A percentile compares a stretch with the other conserved stretches of the same genome.
phyloP scores from a whole-genome alignment of 92 coral and sea anemone species.

The Porites evermanni region DNA sequence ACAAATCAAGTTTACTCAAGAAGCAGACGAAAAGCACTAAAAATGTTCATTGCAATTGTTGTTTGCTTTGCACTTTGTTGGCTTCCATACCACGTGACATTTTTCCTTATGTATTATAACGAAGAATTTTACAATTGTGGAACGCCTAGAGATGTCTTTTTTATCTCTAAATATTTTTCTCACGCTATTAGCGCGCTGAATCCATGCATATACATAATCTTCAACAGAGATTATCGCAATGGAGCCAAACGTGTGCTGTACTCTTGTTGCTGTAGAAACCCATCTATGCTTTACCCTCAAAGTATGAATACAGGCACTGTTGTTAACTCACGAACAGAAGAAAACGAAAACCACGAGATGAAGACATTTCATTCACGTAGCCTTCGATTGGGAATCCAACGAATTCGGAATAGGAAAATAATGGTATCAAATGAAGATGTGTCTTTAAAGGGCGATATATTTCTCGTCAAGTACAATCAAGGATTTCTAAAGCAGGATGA shows the following conservation, averaged over 20 bases:
- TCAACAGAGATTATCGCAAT: slow-evolving; percentile 53
- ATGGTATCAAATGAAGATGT: neutral
- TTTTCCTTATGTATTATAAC: slow-evolving; percentile 44
- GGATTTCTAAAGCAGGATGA: neutral
- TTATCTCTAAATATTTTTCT: slow-evolving; percentile 42
- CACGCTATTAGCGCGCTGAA: slow-evolving; percentile 71
- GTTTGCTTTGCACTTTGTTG: slow-evolving; percentile 69
- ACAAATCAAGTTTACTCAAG: slow-evolving; percentile 49
- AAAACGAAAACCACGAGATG: neutral
- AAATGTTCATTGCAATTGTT: slow-evolving; percentile 72
- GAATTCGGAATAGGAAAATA: neutral
- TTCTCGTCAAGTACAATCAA: neutral
- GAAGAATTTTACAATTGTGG: slow-evolving; percentile 41
- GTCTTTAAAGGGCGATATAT: neutral
- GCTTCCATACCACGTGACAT: slow-evolving; percentile 69
- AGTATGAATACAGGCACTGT: neutral
- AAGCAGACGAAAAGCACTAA: slow-evolving; percentile 58
- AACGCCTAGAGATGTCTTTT: slow-evolving; percentile 25
- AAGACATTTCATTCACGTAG: slow-evolving; percentile 13
- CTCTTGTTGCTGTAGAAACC: slow-evolving; percentile 3
- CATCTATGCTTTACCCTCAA: slow-evolving; percentile 10
- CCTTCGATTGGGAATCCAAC: slow-evolving; percentile 14
- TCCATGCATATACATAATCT: slow-evolving; percentile 70
- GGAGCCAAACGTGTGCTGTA: slow-evolving; percentile 25
- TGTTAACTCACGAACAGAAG: neutral